Percentiles rank a stretch among this genome's conserved stretches.
These are phyloP conservation scores for Fragum sueziense DNA, from an alignment of 2,888 invertebrate species.

Conservation along the genomic window DNA sequence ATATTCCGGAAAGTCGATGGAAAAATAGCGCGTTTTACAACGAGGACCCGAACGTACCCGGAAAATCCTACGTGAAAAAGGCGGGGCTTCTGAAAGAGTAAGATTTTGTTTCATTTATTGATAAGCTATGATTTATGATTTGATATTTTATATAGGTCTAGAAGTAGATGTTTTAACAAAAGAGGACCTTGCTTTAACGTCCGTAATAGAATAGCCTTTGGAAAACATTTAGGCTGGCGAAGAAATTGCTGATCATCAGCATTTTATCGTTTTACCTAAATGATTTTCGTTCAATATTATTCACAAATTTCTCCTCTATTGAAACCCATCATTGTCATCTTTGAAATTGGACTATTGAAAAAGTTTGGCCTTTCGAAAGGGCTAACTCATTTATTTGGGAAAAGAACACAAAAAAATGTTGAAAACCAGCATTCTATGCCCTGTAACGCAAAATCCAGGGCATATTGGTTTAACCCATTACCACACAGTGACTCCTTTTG, in stretches of 20 bases:
- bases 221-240: not conserved
- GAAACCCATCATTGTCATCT: no score
- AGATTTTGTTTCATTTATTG: not conserved
- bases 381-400: no score
- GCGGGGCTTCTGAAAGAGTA: not conserved
- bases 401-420: no score
- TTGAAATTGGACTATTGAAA: no score
- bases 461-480: no score
- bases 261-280: not conserved
- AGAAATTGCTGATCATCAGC: not conserved
- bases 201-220: not conserved
- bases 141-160: not conserved
- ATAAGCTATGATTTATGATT: not conserved
- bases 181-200: not conserved
- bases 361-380: no score
- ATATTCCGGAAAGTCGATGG: conserved; percentile 44
- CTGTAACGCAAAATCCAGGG: no score
- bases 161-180: not conserved
- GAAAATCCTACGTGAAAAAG: conserved; percentile 10
- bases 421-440: no score
- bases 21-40: conserved; percentile 1
- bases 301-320: no score
- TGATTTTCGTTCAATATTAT: no score
- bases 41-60: not conserved
- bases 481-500: no score